These are phyloP conservation scores for Talpa occidentalis DNA, from an alignment of 2,113 vertebrate genomes.

Conservation along the genomic window DNA sequence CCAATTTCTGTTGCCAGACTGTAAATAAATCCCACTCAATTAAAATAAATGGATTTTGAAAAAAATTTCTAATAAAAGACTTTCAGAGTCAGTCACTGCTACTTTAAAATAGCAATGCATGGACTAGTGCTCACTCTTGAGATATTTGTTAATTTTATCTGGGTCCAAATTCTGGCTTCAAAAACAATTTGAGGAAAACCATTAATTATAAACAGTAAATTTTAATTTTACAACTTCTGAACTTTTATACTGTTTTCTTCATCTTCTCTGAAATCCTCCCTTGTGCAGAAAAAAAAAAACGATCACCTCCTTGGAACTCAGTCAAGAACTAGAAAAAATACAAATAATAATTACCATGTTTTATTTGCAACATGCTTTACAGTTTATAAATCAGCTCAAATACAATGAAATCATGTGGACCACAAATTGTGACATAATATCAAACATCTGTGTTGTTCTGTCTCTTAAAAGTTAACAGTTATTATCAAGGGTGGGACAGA, in stretches of 20 bases:
- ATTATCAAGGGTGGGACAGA: background rate
- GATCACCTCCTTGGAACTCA: background rate
- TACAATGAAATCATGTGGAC: background rate
- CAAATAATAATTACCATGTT: constrained; percentile 26
- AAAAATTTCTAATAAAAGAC: background rate
- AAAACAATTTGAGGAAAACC: background rate
- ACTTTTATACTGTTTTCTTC: background rate
- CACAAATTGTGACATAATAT: constrained; percentile 4
- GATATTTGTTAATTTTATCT: background rate
- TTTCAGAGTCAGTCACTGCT: background rate
- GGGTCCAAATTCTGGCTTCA: background rate
- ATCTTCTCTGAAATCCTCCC: constrained; percentile 30
- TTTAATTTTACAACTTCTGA: constrained; percentile 1
- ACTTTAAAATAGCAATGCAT: background rate
- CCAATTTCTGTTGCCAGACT: background rate
- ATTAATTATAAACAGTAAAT: background rate
- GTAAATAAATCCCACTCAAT: background rate
- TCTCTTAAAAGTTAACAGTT: background rate
- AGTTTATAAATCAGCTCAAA: background rate
- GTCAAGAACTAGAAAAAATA: background rate
- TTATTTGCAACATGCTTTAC: background rate
- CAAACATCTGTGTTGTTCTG: background rate
- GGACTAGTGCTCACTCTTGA: background rate
- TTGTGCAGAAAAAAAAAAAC: background rate
- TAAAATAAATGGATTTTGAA: background rate